Base-by-base conservation (phyloP, 2,113 vertebrate species). In the Callipepla squamata region DNA sequence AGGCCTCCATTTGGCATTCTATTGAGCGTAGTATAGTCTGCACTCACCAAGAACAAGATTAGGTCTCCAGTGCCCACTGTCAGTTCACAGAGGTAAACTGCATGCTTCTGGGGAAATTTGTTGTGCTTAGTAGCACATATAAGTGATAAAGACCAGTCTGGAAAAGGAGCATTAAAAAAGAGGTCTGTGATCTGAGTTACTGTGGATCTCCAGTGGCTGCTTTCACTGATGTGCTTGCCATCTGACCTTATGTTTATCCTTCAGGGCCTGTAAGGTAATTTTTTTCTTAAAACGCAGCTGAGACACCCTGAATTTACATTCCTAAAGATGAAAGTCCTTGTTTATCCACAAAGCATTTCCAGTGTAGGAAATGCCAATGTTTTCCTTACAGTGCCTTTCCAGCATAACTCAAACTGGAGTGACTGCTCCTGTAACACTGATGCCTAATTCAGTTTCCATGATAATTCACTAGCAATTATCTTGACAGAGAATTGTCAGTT, bases 21-120 rank as follows among this genome's bases (percentile, higher is more conserved):
- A 42, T 30, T 73, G 59, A 91, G 80, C 38, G 50, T 58, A 16
- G 51, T 1, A 63, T 0, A 8, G 53, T 61, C 68, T 87, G 75
- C 47, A 63, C 50, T 6, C 67, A 47, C 42, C 0, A 0, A 85
- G 72, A 61, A 32, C 59, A 51, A 73, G 50, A 80, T 26, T 57
- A 67, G 13, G 28, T 66, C 70, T 63, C 72, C 58, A 88, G 73
- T 67, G 72, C 50, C 78, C n/a, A 3, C 50, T 36, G 34, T 26
- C 79, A 77, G 81, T 22, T 89, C 75, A 94, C 26, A 74, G 85
- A 80, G 79, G 68, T 85, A 85, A 83, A 75, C 20, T 72, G 32
- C 70, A 30, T 73, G 22, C 44, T 81, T 53, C 55, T 50, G 32
- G 7, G 25, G n/a, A 61, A 83, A 68, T 75, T 3, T 70, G n/a